Percentiles rank a stretch among this genome's conserved stretches.
These are phyloP conservation scores for Cynoglossus semilaevis DNA, from an alignment of 2,113 vertebrate species.

Conservation along the genomic window DNA sequence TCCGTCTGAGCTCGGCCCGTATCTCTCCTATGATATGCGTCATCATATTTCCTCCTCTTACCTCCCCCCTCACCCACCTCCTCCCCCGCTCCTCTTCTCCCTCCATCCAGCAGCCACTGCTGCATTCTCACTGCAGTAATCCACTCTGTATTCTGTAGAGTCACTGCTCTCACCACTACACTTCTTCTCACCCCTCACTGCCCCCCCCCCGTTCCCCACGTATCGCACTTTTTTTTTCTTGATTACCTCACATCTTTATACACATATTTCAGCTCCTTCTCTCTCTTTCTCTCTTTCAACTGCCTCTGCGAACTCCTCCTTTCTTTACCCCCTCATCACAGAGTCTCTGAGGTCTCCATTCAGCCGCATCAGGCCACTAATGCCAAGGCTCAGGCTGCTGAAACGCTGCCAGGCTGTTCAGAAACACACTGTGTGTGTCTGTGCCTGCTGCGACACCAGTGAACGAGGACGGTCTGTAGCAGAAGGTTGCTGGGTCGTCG, in stretches of 20 bases:
- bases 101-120: constrained; percentile 40
- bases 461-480: constrained; percentile 38
- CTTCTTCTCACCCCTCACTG: constrained; percentile 1
- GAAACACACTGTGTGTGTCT: constrained; percentile 19
- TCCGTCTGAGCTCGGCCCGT: background rate
- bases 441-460: constrained; percentile 23
- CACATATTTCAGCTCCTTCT: constrained; percentile 12
- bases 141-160: constrained; percentile 59
- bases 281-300: background rate
- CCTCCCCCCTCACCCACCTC: constrained; percentile 8
- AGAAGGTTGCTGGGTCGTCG: constrained; percentile 37
- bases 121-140: constrained; percentile 71
- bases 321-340: constrained; percentile 23
- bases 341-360: constrained; percentile 53
- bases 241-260: constrained; percentile 18
- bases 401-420: constrained; percentile 42
- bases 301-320: background rate
- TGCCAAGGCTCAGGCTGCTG: constrained; percentile 57
- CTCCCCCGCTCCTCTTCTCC: constrained; percentile 16
- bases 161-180: constrained; percentile 24
- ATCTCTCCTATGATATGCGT: constrained; percentile 13
- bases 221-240: constrained; percentile 9
- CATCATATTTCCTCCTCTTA: constrained; percentile 32
- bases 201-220: background rate
- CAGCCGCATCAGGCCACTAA: constrained; percentile 46